Evolutionary conservation across 1,140 invertebrate species (phyloP).

Genomic region (Scaptomyza graminum): DNA sequence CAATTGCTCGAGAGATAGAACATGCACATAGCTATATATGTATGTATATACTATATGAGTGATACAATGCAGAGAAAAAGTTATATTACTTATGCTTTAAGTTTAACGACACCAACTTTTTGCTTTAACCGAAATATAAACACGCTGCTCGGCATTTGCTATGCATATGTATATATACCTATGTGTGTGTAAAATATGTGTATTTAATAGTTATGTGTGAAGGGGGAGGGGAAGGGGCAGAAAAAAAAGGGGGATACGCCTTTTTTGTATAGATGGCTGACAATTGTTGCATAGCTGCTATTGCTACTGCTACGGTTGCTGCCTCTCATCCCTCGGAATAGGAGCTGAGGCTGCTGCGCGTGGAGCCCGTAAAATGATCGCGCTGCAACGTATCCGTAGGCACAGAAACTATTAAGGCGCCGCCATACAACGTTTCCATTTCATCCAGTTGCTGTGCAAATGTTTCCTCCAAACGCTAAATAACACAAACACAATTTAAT

Average conservation of each 20-base stretch:
- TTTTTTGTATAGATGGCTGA: conserved; percentile 52
- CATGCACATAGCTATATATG: conserved; percentile 36
- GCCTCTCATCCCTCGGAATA: conserved; percentile 77
- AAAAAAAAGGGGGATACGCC: conserved; percentile 14
- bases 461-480: conserved; percentile 92
- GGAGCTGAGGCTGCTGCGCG: conserved; percentile 89
- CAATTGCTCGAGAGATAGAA: conserved; percentile 26
- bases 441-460: conserved; percentile 92
- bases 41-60: conserved; percentile 39
- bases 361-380: conserved; percentile 85
- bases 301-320: conserved; percentile 25
- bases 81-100: conserved; percentile 70
- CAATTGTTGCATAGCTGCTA: conserved; percentile 59
- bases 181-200: conserved; percentile 35
- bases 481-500: conserved; percentile 17
- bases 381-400: conserved; percentile 87
- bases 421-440: conserved; percentile 90
- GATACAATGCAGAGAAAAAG: conserved; percentile 67
- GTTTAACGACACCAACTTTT: conserved; percentile 65
- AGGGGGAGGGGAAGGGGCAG: not conserved
- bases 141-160: conserved; percentile 59
- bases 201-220: conserved; percentile 35
- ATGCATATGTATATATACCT: conserved; percentile 37
- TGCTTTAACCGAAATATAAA: conserved; percentile 42
- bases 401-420: conserved; percentile 85